A percentile compares a stretch with the other conserved stretches of the same genome.
phyloP scores from a whole-genome alignment of 2,113 vertebrate species.

The Rhipidura dahli region DNA sequence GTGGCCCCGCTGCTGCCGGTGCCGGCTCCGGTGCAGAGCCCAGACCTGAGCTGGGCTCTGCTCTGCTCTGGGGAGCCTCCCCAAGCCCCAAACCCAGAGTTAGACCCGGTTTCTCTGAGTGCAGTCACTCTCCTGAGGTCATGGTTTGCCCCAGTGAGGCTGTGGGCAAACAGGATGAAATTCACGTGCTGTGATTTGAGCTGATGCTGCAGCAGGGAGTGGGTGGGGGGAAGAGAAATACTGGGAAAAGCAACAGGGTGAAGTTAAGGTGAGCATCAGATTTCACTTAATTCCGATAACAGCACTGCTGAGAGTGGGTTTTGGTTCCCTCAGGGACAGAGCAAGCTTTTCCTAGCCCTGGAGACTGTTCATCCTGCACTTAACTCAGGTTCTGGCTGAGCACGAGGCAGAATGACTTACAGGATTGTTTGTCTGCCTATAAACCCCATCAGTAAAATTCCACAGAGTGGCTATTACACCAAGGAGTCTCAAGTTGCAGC shows the following conservation, averaged over 20 bases:
- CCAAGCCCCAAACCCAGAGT: not conserved
- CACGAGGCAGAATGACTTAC: conserved; percentile 40
- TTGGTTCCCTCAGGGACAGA: not conserved
- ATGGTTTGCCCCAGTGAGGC: not conserved
- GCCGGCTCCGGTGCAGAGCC: fast-evolving
- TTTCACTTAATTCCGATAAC: conserved; percentile 29
- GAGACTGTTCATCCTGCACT: conserved; percentile 39
- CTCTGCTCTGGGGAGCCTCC: not conserved
- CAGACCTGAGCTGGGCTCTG: not conserved
- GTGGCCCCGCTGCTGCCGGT: fast-evolving
- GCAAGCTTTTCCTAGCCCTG: not conserved
- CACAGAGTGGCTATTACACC: conserved; percentile 25
- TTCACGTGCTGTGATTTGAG: not conserved
- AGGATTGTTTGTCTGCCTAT: conserved; percentile 43
- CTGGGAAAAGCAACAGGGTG: conserved; percentile 10
- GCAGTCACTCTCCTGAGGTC: not conserved
- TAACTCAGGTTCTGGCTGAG: conserved; percentile 49
- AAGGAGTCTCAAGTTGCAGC: conserved; percentile 27
- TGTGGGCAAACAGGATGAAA: not conserved
- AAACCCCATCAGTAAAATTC: conserved; percentile 51
- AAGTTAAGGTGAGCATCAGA: not conserved
- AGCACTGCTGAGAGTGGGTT: not conserved
- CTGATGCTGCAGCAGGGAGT: not conserved
- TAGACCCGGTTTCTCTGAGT: not conserved
- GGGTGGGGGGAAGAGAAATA: not conserved